Evolutionary conservation across 2,797 vertebrate genomes (phyloP).

Genomic region (Sciaenops ocellatus): DNA sequence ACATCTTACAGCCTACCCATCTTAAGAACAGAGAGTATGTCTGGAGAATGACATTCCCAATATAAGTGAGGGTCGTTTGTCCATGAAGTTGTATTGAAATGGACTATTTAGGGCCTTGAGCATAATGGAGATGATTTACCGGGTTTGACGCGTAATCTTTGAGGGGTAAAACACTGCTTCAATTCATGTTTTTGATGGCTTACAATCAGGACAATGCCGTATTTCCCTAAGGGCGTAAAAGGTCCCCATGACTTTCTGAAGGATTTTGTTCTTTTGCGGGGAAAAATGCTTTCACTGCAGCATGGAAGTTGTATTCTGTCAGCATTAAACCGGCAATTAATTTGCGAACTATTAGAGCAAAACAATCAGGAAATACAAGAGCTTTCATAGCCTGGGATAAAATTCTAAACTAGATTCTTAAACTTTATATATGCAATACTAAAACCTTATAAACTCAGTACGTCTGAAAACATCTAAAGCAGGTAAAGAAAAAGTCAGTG

Average conservation of each 20-base stretch:
- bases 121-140: conserved; percentile 52
- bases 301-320: neutral
- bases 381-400: neutral
- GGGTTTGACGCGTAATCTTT: conserved; percentile 56
- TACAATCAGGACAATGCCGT: conserved; percentile 26
- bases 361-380: neutral
- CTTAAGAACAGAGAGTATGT: conserved; percentile 22
- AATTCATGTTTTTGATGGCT: conserved; percentile 38
- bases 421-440: neutral
- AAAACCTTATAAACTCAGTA: neutral
- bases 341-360: neutral
- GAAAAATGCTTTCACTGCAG: neutral
- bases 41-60: conserved; percentile 47
- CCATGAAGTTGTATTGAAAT: conserved; percentile 24
- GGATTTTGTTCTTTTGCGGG: conserved; percentile 21
- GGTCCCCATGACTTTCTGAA: conserved; percentile 32
- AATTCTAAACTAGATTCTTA: neutral
- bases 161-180: conserved; percentile 30
- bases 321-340: conserved; percentile 18
- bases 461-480: neutral
- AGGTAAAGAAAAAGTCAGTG: neutral
- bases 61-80: conserved; percentile 38
- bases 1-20: conserved; percentile 5
- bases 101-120: conserved; percentile 46
- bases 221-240: conserved; percentile 33